These are phyloP conservation scores for Drosophila kepulauana DNA, from an alignment of 1,140 invertebrate species.

Conservation along the genomic window DNA sequence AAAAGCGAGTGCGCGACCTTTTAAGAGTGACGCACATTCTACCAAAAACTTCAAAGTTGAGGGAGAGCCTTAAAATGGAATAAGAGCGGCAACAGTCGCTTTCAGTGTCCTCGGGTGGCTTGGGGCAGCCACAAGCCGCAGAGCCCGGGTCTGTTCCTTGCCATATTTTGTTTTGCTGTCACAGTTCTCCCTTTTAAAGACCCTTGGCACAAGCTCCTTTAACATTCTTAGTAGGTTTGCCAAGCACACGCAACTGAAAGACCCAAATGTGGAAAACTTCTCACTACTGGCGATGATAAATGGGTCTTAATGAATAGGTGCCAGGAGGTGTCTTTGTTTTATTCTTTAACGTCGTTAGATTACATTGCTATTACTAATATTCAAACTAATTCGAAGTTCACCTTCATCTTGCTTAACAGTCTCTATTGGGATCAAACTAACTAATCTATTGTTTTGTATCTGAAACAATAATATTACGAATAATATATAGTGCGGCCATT, in stretches of 20 bases:
- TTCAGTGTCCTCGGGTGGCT: not conserved
- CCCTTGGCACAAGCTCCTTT: not conserved
- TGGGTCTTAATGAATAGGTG: not conserved
- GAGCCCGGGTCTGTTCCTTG: constrained; percentile 48
- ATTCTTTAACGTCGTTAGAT: too few relatives aligned
- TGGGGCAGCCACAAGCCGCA: constrained; percentile 69
- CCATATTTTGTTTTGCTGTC: constrained; percentile 57
- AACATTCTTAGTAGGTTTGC: not conserved
- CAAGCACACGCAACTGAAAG: not conserved
- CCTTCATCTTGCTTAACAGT: too few relatives aligned
- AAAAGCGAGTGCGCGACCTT: constrained; percentile 52
- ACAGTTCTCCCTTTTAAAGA: constrained; percentile 14
- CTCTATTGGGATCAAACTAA: too few relatives aligned
- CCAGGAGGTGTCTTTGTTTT: too few relatives aligned
- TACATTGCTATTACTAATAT: too few relatives aligned
- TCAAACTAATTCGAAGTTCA: too few relatives aligned
- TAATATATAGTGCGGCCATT: too few relatives aligned
- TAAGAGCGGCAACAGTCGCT: constrained; percentile 32
- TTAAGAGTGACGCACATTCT: constrained; percentile 54
- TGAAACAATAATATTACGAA: too few relatives aligned
- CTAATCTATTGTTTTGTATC: too few relatives aligned
- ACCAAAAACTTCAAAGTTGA: constrained; percentile 51
- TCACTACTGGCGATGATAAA: not conserved
- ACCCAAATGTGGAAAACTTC: constrained; percentile 1
- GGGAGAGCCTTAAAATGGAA: constrained; percentile 43